Conservation (phyloP, 2,113 vertebrate species). For the Baryphthengus martii region DNA sequence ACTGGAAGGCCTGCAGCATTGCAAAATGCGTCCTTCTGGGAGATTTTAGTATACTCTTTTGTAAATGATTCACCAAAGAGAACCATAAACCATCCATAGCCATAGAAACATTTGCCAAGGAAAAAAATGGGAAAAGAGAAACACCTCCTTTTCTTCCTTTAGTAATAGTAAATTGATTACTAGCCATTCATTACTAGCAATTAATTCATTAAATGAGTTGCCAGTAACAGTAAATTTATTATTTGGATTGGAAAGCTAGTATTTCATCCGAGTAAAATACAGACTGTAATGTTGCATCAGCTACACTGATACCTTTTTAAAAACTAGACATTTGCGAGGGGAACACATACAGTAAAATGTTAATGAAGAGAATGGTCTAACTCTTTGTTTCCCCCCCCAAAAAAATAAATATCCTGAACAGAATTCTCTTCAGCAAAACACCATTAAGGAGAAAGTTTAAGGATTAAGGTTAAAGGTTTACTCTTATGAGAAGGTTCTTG, state of each 20-base stretch:
- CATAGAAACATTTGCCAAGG: background rate
- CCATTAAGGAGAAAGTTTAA: conserved; percentile 22
- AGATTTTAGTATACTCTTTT: conserved; percentile 41
- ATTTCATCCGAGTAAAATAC: background rate
- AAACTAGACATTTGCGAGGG: background rate
- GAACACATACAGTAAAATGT: background rate
- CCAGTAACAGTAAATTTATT: background rate
- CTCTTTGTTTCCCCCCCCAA: background rate
- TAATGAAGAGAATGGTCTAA: background rate
- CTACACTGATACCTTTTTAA: background rate
- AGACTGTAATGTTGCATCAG: background rate
- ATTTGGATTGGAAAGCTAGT: background rate
- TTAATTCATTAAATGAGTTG: background rate
- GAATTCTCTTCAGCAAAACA: conserved; percentile 19
- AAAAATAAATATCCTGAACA: conserved; percentile 10
- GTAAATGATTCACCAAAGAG: background rate
- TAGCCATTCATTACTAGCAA: background rate
- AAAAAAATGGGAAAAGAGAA: background rate
- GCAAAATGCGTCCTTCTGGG: conserved; percentile 41
- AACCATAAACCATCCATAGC: background rate
- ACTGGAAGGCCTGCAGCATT: conserved; percentile 45
- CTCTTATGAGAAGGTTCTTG: background rate
- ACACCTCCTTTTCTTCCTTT: background rate
- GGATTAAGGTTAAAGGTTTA: background rate
- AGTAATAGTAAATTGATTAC: background rate